Base-by-base conservation (phyloP, 2,888 invertebrate genomes). In the Sminthurides aquaticus region DNA sequence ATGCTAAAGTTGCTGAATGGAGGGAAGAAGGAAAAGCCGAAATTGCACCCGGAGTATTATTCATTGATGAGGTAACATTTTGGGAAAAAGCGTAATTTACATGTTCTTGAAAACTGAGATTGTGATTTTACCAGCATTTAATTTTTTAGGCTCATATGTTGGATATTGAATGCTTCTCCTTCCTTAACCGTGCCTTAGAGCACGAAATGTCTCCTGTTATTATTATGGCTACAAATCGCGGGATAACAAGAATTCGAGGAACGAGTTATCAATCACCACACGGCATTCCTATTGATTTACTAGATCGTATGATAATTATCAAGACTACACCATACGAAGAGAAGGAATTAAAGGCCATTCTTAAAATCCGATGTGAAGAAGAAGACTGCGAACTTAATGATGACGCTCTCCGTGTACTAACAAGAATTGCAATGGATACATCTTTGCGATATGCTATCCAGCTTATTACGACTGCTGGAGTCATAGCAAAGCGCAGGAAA, bases 1-100 rank as follows among this genome's bases (percentile, higher is more conserved):
- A 99, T 79, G 86, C 89, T 52, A 98, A 95, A 79, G 93, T 99
- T 0, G 89, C 91, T 0, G 99, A 99, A 78, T 99, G 99, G 99
- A 83, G 97, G 25, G 99, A 99, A 78, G 99, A 99, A 79, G 98
- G 98, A 1, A 99, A 99, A 78, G 97, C 99, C 0, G 97, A 97
- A 80, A 95, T 99, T 77, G 93, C 97, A 43, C 98, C 99, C 0
- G 99, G 99, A 0, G 98, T 97, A 1, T 81, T 98, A 1, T 98
- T 98, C 77, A 89, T 98, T 71, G 97, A 98, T 77, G 97, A 98
- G 82, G 92, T 87, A 49, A 24, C 56, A 20, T 56, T 11, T 60
- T 27, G 3, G 11, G n/a, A 57, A n/a, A n/a, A n/a, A n/a, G n/a
- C n/a, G n/a, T n/a, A n/a, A n/a, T n/a, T 5, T 55, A 54, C 25